Evolutionary conservation across 2,797 vertebrate species (phyloP).

Genomic region (Cygnus olor): DNA sequence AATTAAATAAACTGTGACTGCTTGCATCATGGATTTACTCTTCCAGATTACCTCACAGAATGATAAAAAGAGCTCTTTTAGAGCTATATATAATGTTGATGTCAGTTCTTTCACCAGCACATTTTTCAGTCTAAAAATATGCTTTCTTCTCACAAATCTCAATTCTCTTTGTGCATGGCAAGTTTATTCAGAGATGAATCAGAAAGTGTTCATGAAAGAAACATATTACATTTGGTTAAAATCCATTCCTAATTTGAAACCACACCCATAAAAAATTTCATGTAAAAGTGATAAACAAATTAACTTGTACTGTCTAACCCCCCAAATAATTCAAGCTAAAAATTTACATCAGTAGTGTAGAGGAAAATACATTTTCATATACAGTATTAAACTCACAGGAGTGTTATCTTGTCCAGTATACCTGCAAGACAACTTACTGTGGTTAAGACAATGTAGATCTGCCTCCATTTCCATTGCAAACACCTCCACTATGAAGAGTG

Average conservation of each 20-base stretch:
- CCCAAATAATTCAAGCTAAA: background rate
- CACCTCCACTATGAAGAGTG: background rate
- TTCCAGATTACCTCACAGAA: background rate
- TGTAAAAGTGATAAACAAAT: background rate
- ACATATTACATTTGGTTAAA: background rate
- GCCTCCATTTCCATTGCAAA: background rate
- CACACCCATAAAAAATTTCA: background rate
- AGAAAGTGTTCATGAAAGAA: background rate
- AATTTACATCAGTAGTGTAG: background rate
- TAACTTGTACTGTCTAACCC: background rate
- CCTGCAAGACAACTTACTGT: background rate
- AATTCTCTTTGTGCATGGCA: background rate
- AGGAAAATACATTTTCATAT: background rate
- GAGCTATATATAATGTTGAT: background rate
- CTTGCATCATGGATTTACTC: slow-evolving; percentile 7
- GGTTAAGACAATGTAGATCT: background rate
- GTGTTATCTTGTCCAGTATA: background rate
- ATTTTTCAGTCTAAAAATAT: background rate
- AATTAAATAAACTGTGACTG: slow-evolving; percentile 46
- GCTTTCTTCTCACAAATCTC: background rate
- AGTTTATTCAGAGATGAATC: background rate
- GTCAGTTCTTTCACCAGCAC: background rate
- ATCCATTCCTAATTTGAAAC: background rate
- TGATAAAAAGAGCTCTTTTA: slow-evolving; percentile 21
- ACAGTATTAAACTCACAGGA: background rate